These are phyloP conservation scores for Poecilia gillii DNA, from an alignment of 2,797 vertebrate genomes.

Conservation along the genomic window DNA sequence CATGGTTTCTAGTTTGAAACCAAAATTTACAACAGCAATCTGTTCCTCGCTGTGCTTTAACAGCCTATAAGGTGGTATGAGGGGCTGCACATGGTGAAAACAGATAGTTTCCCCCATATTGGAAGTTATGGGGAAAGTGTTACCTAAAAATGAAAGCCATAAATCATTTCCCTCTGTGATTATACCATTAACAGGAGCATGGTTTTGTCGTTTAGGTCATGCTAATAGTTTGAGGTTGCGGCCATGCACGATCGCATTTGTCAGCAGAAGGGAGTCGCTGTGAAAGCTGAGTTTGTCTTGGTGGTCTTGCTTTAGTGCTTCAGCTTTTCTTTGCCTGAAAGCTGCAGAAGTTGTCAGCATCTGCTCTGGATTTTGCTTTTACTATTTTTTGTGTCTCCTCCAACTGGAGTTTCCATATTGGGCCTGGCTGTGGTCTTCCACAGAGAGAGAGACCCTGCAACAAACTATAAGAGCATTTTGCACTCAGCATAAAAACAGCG, in stretches of 20 bases:
- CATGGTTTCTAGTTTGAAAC: conserved; percentile 77
- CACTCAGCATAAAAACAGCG: conserved; percentile 82
- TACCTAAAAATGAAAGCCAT: conserved; percentile 85
- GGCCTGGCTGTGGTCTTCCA: conserved; percentile 85
- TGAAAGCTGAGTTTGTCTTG: conserved; percentile 56
- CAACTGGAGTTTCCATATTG: conserved; percentile 83
- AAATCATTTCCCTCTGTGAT: conserved; percentile 81
- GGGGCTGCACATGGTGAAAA: conserved; percentile 80
- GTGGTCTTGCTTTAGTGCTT: conserved; percentile 64
- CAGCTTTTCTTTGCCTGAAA: conserved; percentile 56
- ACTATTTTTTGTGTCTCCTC: conserved; percentile 50
- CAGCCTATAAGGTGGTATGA: conserved; percentile 78
- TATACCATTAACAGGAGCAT: conserved; percentile 83
- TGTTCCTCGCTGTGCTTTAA: conserved; percentile 84
- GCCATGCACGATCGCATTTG: conserved; percentile 54
- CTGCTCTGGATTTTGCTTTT: conserved; percentile 76
- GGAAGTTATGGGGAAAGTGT: conserved; percentile 80
- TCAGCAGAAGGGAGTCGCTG: conserved; percentile 52
- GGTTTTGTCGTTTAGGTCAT: conserved; percentile 83
- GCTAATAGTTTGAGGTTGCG: conserved; percentile 80
- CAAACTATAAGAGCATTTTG: conserved; percentile 86
- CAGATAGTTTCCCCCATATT: conserved; percentile 83
- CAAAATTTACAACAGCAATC: conserved; percentile 85
- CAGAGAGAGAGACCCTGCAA: conserved; percentile 75
- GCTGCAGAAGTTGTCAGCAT: conserved; percentile 74